These are phyloP conservation scores for Maniola hyperantus DNA, from an alignment of 2,888 invertebrate genomes.

Conservation along the genomic window DNA sequence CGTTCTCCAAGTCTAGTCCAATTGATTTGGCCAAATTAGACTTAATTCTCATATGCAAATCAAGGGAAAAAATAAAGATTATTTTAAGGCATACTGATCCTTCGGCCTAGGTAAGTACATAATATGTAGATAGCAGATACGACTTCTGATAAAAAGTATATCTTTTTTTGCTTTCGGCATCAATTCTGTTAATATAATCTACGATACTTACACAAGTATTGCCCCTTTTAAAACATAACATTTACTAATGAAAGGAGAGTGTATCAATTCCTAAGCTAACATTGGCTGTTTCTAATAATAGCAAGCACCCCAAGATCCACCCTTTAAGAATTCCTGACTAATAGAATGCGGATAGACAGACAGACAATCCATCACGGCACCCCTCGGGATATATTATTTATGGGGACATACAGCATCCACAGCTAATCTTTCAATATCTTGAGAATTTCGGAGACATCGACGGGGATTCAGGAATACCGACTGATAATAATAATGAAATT, in stretches of 20 bases:
- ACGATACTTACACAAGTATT: not conserved
- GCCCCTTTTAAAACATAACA: conserved; percentile 21
- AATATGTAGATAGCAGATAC: too few species aligned
- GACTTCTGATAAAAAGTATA: too few species aligned
- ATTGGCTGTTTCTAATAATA: conserved; percentile 73
- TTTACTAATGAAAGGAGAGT: conserved; percentile 59
- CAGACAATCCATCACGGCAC: conserved; percentile 78
- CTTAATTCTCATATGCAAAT: too few species aligned
- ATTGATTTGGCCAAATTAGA: too few species aligned
- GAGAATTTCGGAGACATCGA: conserved; percentile 72
- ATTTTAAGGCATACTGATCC: too few species aligned
- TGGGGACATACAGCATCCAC: conserved; percentile 75
- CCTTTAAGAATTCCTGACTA: conserved; percentile 80
- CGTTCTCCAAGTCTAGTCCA: too few species aligned
- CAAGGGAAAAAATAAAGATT: too few species aligned
- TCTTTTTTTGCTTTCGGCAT: not conserved
- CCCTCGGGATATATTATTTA: conserved; percentile 81
- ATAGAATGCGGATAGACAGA: conserved; percentile 79
- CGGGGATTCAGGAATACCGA: conserved; percentile 54
- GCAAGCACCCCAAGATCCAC: conserved; percentile 69
- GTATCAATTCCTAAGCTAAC: conserved; percentile 73
- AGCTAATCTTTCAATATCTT: conserved; percentile 83
- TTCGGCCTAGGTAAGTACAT: too few species aligned
- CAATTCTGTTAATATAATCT: not conserved
- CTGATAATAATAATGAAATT: conserved; percentile 37